A percentile compares a stretch with the other conserved stretches of the same genome.
Conservation (phyloP, 92 coral and sea anemone species). For the Epizoanthus fatuus region DNA sequence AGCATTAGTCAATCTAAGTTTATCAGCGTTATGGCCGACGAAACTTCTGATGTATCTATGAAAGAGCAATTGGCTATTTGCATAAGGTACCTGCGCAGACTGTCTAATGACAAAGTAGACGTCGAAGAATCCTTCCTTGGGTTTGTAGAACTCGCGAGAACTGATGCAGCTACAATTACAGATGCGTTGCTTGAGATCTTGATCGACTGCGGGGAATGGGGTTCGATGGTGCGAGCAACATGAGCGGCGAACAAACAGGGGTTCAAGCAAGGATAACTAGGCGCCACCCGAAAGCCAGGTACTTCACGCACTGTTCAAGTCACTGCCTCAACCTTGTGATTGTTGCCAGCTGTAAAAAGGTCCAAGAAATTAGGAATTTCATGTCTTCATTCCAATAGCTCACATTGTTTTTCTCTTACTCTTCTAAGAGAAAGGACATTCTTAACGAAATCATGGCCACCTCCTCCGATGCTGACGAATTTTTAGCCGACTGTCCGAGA, state of each 20-base stretch:
- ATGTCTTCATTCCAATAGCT: slow-evolving; percentile 39
- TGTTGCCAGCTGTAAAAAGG: slow-evolving; percentile 62
- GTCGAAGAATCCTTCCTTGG: slow-evolving; percentile 63
- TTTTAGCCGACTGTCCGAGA: slow-evolving; percentile 6
- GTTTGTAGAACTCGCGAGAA: slow-evolving; percentile 63
- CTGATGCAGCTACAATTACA: slow-evolving; percentile 57
- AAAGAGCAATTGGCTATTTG: slow-evolving; percentile 63
- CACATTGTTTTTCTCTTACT: slow-evolving; percentile 45
- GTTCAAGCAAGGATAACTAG: slow-evolving; percentile 57
- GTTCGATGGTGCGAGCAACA: slow-evolving; percentile 38
- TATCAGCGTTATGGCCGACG: slow-evolving; percentile 60
- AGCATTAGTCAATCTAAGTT: slow-evolving; percentile 50
- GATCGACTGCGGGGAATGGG: slow-evolving; percentile 64
- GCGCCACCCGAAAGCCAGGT: slow-evolving; percentile 45
- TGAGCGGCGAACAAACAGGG: slow-evolving; percentile 51
- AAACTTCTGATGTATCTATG: slow-evolving; percentile 56
- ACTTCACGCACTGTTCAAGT: slow-evolving; percentile 52
- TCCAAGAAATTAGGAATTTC: slow-evolving; percentile 57
- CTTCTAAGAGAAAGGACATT: slow-evolving; percentile 57
- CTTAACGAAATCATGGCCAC: slow-evolving; percentile 26
- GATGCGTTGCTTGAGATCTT: slow-evolving; percentile 52
- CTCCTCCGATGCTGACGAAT: slow-evolving; percentile 35
- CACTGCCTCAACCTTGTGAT: slow-evolving; percentile 69
- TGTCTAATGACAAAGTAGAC: slow-evolving; percentile 39
- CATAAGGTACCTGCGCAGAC: slow-evolving; percentile 35